Base-by-base conservation (phyloP, 1,140 invertebrate species). In the Eueides isabella region DNA sequence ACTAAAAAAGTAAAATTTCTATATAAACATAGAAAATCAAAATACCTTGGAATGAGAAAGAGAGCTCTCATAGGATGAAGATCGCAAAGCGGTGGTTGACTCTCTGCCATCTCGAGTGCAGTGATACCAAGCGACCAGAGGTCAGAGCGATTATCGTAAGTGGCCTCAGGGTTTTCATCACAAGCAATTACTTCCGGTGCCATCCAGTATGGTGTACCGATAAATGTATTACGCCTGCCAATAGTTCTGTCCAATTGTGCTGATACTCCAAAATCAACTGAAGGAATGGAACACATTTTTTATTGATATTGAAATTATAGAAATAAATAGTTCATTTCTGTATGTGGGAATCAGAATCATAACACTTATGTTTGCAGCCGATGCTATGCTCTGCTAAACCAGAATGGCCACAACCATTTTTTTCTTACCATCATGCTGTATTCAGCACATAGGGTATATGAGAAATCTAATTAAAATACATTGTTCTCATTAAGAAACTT, bases 141-240 rank as follows among this genome's bases (percentile, higher is more conserved):
- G 94, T 99, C 99, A 91, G 98, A 99, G 90, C 99, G 96, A 94
- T 99, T 99, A 93, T 99, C 99, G 90, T 99, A 99, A 44, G 99
- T 99, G 33, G 99, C 99, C 91, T 99, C 99, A 61, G 99, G 98
- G 94, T 99, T 99, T 94, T 99, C 99, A 94, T 99, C 99, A 94
- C 99, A 99, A 66, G 99, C 99, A 91, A 99, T 99, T n/a, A 99
- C 99, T 95, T 97, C 97, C 35, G 97, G 97, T 23, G 97, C 97
- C 97, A 98, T 99, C 98, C 98, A 99, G 92, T 99, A 99, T 30
- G 99, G 98, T 35, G 99, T 99, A 72, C 99, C 99, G 91, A 99
- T 99, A 89, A 99, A 99, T 66, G 99, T 99, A 91, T 99, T 99
- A 86, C 99, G 95, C 81, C 99, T 95, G 69, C 99, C 99, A 93